phyloP scores from a whole-genome alignment of 2,797 vertebrate genomes.

The Euthynnus affinis region DNA sequence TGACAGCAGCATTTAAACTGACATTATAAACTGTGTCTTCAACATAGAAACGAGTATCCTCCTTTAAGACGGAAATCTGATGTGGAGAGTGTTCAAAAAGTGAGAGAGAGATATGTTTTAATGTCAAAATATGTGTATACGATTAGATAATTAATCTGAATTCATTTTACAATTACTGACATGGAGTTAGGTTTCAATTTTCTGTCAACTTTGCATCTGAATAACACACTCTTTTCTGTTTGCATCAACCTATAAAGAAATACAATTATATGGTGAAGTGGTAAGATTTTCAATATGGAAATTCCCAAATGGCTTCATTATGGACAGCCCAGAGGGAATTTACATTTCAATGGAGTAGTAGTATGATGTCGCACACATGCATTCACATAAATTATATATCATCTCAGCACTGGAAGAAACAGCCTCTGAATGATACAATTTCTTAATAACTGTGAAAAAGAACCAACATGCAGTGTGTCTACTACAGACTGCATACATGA shows the following conservation, averaged over 20 bases:
- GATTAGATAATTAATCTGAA: conserved; percentile 18
- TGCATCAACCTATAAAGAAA: conserved; percentile 34
- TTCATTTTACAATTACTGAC: conserved; percentile 17
- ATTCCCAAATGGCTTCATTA: conserved; percentile 72
- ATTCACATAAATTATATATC: conserved; percentile 69
- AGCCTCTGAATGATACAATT: conserved; percentile 36
- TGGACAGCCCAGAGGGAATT: conserved; percentile 57
- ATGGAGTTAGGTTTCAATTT: conserved; percentile 35
- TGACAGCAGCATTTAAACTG: conserved; percentile 15
- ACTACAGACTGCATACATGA: neutral
- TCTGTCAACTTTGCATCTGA: conserved; percentile 9
- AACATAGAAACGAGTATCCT: neutral
- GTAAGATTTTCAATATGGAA: conserved; percentile 50
- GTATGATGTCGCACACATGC: conserved; percentile 42
- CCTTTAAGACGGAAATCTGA: neutral
- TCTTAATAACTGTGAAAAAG: conserved; percentile 38
- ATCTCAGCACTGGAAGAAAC: conserved; percentile 36
- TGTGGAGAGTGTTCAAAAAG: neutral
- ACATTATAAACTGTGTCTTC: conserved; percentile 6
- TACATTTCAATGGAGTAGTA: conserved; percentile 57
- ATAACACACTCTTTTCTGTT: conserved; percentile 21
- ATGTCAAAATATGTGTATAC: neutral
- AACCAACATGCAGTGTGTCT: neutral
- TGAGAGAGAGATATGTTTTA: conserved; percentile 1
- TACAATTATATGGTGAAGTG: conserved; percentile 57